phyloP scores from a whole-genome alignment of 2,797 vertebrate genomes.

The Gobionotothen gibberifrons region DNA sequence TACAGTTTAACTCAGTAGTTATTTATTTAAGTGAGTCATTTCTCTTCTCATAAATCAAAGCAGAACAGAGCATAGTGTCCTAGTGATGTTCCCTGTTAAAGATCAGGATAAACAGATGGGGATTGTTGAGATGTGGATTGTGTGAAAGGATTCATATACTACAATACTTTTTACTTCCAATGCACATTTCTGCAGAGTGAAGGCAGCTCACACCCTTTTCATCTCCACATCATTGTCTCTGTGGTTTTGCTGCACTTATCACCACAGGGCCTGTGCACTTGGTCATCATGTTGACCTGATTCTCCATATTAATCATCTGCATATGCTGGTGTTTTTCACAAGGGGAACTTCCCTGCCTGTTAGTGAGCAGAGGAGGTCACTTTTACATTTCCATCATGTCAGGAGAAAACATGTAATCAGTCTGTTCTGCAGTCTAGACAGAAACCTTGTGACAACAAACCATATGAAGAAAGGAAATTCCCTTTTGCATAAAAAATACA shows the following conservation, averaged over 20 bases:
- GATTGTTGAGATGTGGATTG: too few relatives aligned
- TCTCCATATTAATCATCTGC: slow-evolving; percentile 4
- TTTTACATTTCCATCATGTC: slow-evolving; percentile 32
- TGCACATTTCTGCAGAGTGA: not conserved
- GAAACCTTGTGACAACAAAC: slow-evolving; percentile 1
- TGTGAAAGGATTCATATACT: too few relatives aligned
- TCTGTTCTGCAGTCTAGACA: not conserved
- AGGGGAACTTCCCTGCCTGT: slow-evolving; percentile 14
- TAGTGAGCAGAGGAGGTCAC: slow-evolving; percentile 10
- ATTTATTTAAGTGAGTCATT: too few relatives aligned
- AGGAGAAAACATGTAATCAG: slow-evolving; percentile 13
- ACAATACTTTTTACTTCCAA: too few relatives aligned
- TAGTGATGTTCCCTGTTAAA: not conserved
- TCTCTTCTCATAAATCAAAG: not conserved
- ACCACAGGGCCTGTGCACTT: not conserved
- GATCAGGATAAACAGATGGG: too few relatives aligned
- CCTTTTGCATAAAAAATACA: not conserved
- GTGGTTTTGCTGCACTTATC: not conserved
- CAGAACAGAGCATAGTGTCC: not conserved
- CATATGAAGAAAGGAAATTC: slow-evolving; percentile 9
- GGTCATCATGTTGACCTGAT: not conserved
- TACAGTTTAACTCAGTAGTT: not conserved
- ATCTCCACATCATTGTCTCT: not conserved
- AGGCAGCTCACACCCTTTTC: not conserved
- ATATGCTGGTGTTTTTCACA: slow-evolving; percentile 7